phyloP scores from a whole-genome alignment of 2,797 vertebrate genomes.

The Cichlasoma orientale region DNA sequence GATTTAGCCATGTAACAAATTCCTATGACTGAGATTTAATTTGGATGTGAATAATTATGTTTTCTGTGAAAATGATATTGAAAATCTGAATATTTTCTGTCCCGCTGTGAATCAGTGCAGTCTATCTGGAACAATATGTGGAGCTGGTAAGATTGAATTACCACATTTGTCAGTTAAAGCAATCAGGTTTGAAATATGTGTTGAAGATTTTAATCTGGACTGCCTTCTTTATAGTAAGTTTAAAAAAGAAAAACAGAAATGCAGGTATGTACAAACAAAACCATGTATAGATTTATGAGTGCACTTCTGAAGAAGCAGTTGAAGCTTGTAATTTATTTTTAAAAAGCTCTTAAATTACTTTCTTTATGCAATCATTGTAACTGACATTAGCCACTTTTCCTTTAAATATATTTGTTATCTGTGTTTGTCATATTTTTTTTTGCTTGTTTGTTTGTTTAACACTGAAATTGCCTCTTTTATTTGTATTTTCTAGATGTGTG shows the following conservation, averaged over 20 bases:
- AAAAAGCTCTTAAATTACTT: background rate
- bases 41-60: background rate
- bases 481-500: background rate
- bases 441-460: background rate
- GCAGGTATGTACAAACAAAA: background rate
- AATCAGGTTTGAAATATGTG: background rate
- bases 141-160: background rate
- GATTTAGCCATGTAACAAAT: background rate
- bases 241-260: background rate
- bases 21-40: background rate
- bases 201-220: background rate
- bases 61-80: slow-evolving; percentile 1
- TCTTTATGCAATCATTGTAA: background rate
- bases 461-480: background rate
- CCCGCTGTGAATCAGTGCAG: background rate
- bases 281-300: background rate
- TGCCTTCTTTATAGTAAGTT: too few species aligned
- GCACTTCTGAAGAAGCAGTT: too few species aligned
- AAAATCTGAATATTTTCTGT: background rate
- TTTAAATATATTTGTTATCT: background rate
- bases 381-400: background rate
- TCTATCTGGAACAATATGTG: background rate
- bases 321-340: background rate
- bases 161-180: background rate
- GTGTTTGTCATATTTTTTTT: background rate